These are phyloP conservation scores for Clarias platycephalus DNA, from an alignment of 2,797 vertebrate genomes.

Conservation along the genomic window DNA sequence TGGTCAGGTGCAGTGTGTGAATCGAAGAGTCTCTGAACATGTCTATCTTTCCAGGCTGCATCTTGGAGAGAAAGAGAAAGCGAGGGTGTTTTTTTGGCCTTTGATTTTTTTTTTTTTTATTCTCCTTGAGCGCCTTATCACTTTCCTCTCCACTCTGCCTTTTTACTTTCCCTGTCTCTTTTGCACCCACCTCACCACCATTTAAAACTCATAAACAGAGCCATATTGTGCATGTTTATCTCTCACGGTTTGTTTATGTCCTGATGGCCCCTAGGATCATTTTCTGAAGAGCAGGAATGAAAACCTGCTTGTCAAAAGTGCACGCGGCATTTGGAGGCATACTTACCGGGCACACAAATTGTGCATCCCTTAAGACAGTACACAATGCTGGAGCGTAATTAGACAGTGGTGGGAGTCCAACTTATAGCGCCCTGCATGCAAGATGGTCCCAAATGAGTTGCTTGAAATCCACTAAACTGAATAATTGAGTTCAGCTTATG, in stretches of 20 bases:
- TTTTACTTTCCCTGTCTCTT: conserved; percentile 10
- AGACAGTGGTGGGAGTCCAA: conserved; percentile 67
- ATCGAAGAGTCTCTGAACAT: conserved; percentile 10
- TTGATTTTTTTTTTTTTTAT: conserved; percentile 10
- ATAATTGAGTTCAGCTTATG: conserved; percentile 53
- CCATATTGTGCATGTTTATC: conserved; percentile 37
- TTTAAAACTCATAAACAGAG: conserved; percentile 37
- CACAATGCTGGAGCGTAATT: conserved; percentile 49
- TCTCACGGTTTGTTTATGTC: conserved; percentile 41
- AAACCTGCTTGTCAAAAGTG: conserved; percentile 36
- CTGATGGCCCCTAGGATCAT: conserved; percentile 21
- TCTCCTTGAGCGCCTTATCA: conserved; percentile 11
- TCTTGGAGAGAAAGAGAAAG: neutral
- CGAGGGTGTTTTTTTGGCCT: neutral
- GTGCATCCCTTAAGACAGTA: conserved; percentile 30
- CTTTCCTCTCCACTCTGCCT: neutral
- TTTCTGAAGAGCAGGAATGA: conserved; percentile 32
- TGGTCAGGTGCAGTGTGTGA: conserved; percentile 13
- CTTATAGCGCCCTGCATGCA: conserved; percentile 74
- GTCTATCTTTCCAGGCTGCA: neutral
- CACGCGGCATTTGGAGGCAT: conserved; percentile 35
- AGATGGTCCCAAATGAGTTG: conserved; percentile 68
- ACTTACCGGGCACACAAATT: conserved; percentile 26
- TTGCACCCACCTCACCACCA: neutral
- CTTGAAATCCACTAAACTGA: conserved; percentile 67